Evolutionary conservation across 2,113 vertebrate genomes (phyloP).

Genomic region (Thinocorus orbignyianus): DNA sequence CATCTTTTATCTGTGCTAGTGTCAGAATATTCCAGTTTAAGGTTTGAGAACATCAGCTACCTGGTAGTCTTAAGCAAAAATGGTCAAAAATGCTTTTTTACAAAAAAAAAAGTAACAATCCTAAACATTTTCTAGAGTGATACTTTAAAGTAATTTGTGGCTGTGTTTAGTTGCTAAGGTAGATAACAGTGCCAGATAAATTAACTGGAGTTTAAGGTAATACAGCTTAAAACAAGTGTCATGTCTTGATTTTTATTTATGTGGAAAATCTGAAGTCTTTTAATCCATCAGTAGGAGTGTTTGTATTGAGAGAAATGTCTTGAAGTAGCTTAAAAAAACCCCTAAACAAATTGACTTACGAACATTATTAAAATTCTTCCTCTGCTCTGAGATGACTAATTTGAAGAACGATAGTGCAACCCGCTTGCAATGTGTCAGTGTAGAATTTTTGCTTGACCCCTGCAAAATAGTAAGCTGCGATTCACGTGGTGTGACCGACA

Average conservation of each 20-base stretch:
- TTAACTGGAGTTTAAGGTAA: background rate
- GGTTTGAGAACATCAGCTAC: background rate
- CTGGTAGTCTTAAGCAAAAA: background rate
- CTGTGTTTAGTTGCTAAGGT: background rate
- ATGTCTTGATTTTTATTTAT: background rate
- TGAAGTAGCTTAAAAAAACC: background rate
- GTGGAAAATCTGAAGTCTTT: background rate
- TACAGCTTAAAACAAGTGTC: background rate
- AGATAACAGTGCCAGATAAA: background rate
- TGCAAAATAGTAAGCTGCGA: background rate
- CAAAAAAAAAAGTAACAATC: background rate
- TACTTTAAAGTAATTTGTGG: background rate
- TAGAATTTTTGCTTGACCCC: background rate
- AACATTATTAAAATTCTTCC: background rate
- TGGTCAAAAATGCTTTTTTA: background rate
- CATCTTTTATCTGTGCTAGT: background rate
- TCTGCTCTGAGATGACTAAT: background rate
- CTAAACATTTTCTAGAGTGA: background rate
- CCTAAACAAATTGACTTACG: background rate
- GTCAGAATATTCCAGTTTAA: background rate
- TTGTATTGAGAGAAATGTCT: background rate
- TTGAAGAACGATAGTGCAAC: background rate
- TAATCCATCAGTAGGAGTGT: background rate
- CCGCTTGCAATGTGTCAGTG: background rate
- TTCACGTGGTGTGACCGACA: background rate